A percentile compares a stretch with the other conserved stretches of the same genome.
Conservation (phyloP, 2,113 vertebrate genomes). For the Phylloscopus whistleri region DNA sequence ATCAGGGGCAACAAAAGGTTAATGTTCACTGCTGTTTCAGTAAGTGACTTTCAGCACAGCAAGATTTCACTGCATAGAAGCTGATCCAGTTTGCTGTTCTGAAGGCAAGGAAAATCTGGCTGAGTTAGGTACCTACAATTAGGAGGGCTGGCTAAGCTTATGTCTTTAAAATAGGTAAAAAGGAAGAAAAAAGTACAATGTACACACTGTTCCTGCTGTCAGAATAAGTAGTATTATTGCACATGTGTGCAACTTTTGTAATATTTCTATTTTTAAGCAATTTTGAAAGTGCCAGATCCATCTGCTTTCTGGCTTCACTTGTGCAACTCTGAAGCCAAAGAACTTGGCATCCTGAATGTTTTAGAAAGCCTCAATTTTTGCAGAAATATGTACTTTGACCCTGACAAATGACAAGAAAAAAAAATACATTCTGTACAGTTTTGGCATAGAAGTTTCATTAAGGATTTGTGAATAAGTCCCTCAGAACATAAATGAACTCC, state of each 20-base stretch:
- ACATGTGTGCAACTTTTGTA: conserved; percentile 28
- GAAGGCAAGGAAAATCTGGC: not conserved
- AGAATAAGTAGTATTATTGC: conserved; percentile 40
- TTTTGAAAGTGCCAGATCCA: conserved; percentile 43
- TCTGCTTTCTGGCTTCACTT: conserved; percentile 41
- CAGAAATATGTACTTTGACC: not conserved
- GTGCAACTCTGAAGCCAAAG: not conserved
- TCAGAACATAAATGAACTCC: not conserved
- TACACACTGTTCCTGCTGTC: not conserved
- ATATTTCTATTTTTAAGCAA: conserved; percentile 59
- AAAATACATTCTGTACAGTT: not conserved
- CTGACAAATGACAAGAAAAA: conserved; percentile 16
- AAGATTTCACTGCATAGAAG: not conserved
- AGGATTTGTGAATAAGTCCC: conserved; percentile 10
- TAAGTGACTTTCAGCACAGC: not conserved
- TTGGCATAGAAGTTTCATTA: not conserved
- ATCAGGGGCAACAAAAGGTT: not conserved
- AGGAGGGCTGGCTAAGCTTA: not conserved
- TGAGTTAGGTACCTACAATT: not conserved
- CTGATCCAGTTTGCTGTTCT: not conserved
- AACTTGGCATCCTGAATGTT: conserved; percentile 1
- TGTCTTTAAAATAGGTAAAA: not conserved
- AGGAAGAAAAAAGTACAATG: not conserved
- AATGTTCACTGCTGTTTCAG: not conserved
- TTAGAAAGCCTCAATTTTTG: conserved; percentile 8